Evolutionary conservation across 2,797 vertebrate species (phyloP).

Genomic region (Anguilla marmorata): DNA sequence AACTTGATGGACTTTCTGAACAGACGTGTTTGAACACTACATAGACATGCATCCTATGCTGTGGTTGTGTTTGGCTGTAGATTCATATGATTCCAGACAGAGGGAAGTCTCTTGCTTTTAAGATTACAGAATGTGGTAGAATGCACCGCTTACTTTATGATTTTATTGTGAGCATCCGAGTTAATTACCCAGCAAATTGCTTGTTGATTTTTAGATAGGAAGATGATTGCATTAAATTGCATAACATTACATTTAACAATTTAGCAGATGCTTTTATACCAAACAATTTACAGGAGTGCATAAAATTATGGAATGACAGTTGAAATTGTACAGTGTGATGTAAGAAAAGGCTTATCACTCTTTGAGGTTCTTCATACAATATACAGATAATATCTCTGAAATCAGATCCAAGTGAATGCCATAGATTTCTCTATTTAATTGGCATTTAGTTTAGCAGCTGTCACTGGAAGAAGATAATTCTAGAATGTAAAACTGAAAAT

Average conservation of each 20-base stretch:
- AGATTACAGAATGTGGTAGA: neutral
- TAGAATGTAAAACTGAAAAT: neutral
- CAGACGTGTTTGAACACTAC: neutral
- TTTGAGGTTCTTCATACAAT: neutral
- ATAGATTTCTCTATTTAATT: neutral
- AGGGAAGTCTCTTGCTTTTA: neutral
- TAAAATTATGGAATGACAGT: neutral
- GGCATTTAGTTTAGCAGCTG: neutral
- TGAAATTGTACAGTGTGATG: neutral
- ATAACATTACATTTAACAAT: neutral
- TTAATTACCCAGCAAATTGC: neutral
- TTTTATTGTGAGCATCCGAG: neutral
- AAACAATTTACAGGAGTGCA: neutral
- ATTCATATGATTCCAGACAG: neutral
- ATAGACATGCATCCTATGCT: neutral
- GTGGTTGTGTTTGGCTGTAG: neutral
- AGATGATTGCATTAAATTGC: neutral
- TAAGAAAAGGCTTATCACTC: too few relatives aligned
- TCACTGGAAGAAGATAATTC: neutral
- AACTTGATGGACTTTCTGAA: neutral
- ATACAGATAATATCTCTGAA: neutral
- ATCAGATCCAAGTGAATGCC: neutral
- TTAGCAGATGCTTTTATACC: neutral
- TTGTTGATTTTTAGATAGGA: neutral
- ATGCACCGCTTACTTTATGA: neutral